Conservation (phyloP, 2,797 vertebrate genomes). For the Eulemur albifrons region DNA sequence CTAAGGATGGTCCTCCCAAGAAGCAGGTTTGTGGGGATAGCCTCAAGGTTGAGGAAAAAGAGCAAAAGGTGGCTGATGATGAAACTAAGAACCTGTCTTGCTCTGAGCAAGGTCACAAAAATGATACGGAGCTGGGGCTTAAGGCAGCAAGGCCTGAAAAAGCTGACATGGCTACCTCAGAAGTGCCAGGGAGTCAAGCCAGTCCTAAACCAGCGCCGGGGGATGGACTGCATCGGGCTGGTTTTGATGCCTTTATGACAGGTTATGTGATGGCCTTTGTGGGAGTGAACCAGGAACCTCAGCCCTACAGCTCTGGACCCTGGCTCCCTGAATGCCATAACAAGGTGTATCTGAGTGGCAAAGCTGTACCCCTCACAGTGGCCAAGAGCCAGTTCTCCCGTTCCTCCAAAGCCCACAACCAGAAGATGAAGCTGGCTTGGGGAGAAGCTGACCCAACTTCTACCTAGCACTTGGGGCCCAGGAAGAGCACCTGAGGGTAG, state of each 20-base stretch:
- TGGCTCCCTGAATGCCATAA: constrained; percentile 91
- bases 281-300: constrained; percentile 78
- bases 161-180: not conserved
- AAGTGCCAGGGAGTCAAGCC: not conserved
- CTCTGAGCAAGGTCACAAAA: constrained; percentile 30
- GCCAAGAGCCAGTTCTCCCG: constrained; percentile 95
- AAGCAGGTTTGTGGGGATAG: constrained; percentile 80
- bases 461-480: not conserved
- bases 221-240: constrained; percentile 92
- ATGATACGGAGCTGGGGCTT: constrained; percentile 42
- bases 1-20: constrained; percentile 75
- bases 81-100: constrained; percentile 8
- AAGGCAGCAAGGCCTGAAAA: constrained; percentile 26
- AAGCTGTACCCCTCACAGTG: constrained; percentile 92
- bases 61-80: constrained; percentile 10
- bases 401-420: constrained; percentile 93
- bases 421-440: constrained; percentile 94
- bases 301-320: constrained; percentile 18
- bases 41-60: constrained; percentile 13
- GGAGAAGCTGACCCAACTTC: constrained; percentile 72
- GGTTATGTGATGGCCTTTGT: constrained; percentile 94
- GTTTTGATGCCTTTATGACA: constrained; percentile 99
- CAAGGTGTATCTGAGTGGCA: constrained; percentile 97
- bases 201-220: constrained; percentile 77
- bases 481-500: not conserved